Conservation (phyloP, 2,888 invertebrate species). For the Allolobophora icterica region DNA sequence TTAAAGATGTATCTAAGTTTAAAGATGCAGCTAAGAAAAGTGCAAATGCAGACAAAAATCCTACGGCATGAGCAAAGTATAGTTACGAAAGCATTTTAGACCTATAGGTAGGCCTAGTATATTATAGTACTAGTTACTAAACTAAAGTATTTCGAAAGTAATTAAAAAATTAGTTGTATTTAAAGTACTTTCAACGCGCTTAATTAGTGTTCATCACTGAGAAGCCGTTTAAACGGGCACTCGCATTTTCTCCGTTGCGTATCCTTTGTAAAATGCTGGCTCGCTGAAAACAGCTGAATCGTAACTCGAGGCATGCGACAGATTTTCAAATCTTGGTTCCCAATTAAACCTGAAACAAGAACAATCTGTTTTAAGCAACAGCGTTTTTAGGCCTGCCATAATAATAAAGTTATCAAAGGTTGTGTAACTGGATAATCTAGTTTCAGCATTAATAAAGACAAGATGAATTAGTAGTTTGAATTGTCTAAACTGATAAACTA, state of each 20-base stretch:
- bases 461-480: too few relatives aligned
- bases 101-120: too few relatives aligned
- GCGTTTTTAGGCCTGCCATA: neutral
- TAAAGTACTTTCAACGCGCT: neutral
- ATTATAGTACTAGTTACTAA: neutral
- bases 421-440: neutral
- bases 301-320: slow-evolving; percentile 3
- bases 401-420: neutral
- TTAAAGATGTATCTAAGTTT: too few relatives aligned
- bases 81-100: too few relatives aligned
- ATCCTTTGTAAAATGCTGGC: neutral
- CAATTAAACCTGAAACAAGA: neutral
- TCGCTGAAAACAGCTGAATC: slow-evolving; percentile 3
- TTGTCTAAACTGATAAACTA: neutral
- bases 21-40: too few relatives aligned
- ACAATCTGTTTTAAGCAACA: neutral
- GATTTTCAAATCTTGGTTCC: slow-evolving; percentile 9
- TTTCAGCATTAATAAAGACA: neutral
- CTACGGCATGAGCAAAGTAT: too few relatives aligned
- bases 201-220: neutral
- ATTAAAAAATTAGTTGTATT: neutral
- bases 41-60: too few relatives aligned
- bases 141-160: neutral
- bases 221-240: neutral
- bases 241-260: neutral